Conservation (phyloP, 2,113 vertebrate genomes). For the Sarotherodon lohbergeri region DNA sequence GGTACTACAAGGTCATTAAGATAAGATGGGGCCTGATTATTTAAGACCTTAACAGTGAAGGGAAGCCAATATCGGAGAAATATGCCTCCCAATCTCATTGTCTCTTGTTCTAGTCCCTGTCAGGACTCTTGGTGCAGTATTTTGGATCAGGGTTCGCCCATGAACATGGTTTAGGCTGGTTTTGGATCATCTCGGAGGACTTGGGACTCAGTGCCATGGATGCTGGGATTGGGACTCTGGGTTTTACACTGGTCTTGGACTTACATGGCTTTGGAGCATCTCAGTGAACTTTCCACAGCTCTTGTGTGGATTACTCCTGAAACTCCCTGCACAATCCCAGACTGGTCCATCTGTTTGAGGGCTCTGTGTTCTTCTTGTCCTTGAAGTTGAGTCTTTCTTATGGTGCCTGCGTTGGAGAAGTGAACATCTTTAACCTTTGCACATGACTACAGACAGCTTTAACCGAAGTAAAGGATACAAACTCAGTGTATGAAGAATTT, state of each 20-base stretch:
- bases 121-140: accelerated
- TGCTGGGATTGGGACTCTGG: neutral
- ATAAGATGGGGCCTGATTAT: neutral
- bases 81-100: too few relatives aligned
- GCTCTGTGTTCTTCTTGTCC: neutral
- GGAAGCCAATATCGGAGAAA: too few relatives aligned
- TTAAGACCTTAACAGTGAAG: too few relatives aligned
- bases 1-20: neutral
- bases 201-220: neutral
- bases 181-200: neutral
- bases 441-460: neutral
- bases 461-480: neutral
- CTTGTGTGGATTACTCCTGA: neutral
- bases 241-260: neutral
- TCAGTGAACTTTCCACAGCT: neutral
- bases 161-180: neutral
- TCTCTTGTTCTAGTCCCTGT: neutral
- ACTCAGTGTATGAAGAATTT: neutral
- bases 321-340: neutral
- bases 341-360: neutral
- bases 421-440: neutral
- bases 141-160: neutral
- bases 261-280: neutral
- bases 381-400: neutral
- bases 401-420: neutral